Percentiles rank a stretch among this genome's conserved stretches.
Evolutionary conservation across 2,888 invertebrate species (phyloP).

Genomic region (Pharmacophagus antenor): DNA sequence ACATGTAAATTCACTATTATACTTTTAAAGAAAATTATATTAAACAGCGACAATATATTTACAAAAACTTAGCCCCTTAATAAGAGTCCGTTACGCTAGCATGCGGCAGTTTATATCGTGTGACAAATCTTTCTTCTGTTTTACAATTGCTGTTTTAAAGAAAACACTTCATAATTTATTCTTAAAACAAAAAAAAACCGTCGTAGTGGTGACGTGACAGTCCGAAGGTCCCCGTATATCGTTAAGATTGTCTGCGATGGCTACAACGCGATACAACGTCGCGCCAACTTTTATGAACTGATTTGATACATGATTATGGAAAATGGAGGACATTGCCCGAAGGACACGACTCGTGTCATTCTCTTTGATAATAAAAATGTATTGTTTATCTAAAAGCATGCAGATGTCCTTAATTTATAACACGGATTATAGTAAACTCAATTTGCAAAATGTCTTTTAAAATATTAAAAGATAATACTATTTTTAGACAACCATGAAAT

Average conservation of each 20-base stretch:
- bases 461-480: not conserved
- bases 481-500: too few relatives aligned
- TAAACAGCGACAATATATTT: too few relatives aligned
- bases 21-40: too few relatives aligned
- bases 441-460: too few relatives aligned
- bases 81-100: not conserved
- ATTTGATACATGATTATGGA: slow-evolving; percentile 2
- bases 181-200: not conserved
- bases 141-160: not conserved
- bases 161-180: not conserved
- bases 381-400: not conserved
- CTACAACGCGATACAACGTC: not conserved
- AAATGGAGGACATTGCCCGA: slow-evolving; percentile 9
- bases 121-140: not conserved
- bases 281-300: not conserved
- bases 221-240: slow-evolving; percentile 6
- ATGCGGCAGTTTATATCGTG: not conserved
- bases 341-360: slow-evolving; percentile 1
- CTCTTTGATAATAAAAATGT: slow-evolving; percentile 10
- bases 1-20: too few relatives aligned
- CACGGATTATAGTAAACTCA: not conserved
- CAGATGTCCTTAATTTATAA: not conserved
- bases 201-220: slow-evolving; percentile 1
- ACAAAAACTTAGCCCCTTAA: too few relatives aligned
- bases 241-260: slow-evolving; percentile 13